Percentiles rank a stretch among this genome's conserved stretches.
Conservation (phyloP, 2,113 vertebrate species). For the Phalacrocorax pelagicus region DNA sequence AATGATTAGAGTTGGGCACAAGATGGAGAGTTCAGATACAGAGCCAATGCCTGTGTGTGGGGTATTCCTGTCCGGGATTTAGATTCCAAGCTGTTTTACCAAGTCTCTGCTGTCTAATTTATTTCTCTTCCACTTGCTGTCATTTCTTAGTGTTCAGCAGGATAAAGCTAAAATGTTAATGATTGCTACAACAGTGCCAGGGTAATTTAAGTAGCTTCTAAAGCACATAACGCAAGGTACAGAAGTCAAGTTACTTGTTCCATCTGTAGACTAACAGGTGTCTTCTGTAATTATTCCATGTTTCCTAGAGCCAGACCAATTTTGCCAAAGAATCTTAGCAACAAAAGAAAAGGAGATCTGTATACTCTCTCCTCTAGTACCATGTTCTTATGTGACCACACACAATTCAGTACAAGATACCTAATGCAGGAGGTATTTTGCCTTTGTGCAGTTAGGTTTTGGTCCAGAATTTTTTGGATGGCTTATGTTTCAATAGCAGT, state of each 20-base stretch:
- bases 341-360: neutral
- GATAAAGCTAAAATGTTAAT: neutral
- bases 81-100: neutral
- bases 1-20: neutral
- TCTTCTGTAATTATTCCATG: neutral
- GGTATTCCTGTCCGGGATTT: neutral
- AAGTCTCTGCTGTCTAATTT: neutral
- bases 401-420: neutral
- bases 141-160: neutral
- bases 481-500: neutral
- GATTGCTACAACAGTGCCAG: neutral
- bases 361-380: neutral
- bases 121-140: neutral
- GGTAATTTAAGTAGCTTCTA: neutral
- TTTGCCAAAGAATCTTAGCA: neutral
- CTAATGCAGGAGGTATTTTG: neutral
- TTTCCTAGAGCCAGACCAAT: neutral
- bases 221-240: neutral
- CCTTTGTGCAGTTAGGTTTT: neutral
- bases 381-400: neutral
- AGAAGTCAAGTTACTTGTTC: neutral
- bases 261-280: neutral
- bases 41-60: neutral
- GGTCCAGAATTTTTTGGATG: neutral
- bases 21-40: neutral